These are phyloP conservation scores for Narcine bancroftii DNA, from an alignment of 2,113 vertebrate species.

Conservation along the genomic window DNA sequence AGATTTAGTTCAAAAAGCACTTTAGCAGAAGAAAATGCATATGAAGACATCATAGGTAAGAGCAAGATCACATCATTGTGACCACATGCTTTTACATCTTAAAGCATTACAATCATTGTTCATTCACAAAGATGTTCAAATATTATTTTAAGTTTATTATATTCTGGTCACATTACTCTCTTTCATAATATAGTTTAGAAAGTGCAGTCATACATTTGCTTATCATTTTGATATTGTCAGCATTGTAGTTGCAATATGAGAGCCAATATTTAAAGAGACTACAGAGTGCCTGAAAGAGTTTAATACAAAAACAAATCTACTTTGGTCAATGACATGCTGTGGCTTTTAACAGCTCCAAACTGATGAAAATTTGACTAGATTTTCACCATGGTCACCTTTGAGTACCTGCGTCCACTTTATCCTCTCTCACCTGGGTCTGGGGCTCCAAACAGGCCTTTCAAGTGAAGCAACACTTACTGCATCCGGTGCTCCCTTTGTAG, in stretches of 20 bases:
- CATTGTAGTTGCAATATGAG: background rate
- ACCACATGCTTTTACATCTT: background rate
- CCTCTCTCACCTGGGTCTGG: too few relatives aligned
- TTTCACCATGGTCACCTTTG: background rate
- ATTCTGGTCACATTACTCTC: background rate
- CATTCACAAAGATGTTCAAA: background rate
- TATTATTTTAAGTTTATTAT: background rate
- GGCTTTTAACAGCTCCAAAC: background rate
- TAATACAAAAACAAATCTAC: background rate
- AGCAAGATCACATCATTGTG: background rate
- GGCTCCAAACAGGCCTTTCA: too few relatives aligned
- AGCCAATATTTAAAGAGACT: background rate
- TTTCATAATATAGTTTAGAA: background rate
- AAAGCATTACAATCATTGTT: background rate
- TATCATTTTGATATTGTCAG: background rate
- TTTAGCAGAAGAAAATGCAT: constrained; percentile 89
- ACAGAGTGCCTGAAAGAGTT: background rate
- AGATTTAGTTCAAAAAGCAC: constrained; percentile 86
- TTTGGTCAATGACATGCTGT: background rate
- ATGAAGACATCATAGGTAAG: constrained; percentile 97
- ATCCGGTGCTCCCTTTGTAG: too few relatives aligned
- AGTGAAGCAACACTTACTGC: too few relatives aligned
- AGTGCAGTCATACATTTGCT: background rate
- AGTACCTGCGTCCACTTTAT: background rate
- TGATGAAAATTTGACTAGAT: background rate